These are phyloP conservation scores for Alloscopus bannaensis DNA, from an alignment of 2,888 invertebrate genomes.

Conservation along the genomic window DNA sequence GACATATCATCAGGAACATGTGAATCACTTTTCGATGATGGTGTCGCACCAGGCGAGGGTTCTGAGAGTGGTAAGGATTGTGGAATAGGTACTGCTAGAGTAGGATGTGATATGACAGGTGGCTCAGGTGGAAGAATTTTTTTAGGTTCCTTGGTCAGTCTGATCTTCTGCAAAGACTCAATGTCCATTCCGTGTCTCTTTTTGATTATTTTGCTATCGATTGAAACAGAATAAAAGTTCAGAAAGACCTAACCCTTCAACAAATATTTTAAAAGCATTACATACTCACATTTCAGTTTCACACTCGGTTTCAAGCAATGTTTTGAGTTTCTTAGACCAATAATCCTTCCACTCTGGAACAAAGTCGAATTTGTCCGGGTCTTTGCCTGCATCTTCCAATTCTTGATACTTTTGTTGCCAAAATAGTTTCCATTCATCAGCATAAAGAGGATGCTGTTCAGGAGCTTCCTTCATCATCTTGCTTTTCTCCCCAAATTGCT, in stretches of 20 bases:
- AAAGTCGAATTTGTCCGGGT: conserved; percentile 68
- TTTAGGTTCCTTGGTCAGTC: conserved; percentile 3
- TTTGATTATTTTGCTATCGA: conserved; percentile 63
- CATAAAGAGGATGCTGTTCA: conserved; percentile 70
- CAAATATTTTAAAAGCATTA: background rate
- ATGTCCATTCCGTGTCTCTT: conserved; percentile 68
- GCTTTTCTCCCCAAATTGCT: conserved; percentile 55
- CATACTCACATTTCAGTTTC: conserved; percentile 65
- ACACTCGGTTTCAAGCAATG: conserved; percentile 61
- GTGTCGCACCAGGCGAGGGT: background rate
- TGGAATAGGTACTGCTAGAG: background rate
- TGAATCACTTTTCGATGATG: conserved; percentile 28
- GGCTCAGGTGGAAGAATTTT: conserved; percentile 1
- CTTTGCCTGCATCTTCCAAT: conserved; percentile 63
- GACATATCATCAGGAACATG: conserved; percentile 54
- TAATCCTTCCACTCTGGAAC: conserved; percentile 70
- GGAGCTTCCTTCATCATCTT: conserved; percentile 56
- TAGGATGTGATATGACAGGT: background rate
- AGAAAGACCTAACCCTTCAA: background rate
- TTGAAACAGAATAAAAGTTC: background rate
- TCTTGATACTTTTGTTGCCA: conserved; percentile 71
- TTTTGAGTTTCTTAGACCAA: conserved; percentile 65
- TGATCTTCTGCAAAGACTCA: conserved; percentile 58
- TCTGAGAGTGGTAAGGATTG: conserved; percentile 5
- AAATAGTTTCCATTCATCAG: conserved; percentile 69